Evolutionary conservation across 2,797 vertebrate genomes (phyloP), one percentile per base, ranked within the genome.

Genomic region (Phrynocephalus forsythii): DNA sequence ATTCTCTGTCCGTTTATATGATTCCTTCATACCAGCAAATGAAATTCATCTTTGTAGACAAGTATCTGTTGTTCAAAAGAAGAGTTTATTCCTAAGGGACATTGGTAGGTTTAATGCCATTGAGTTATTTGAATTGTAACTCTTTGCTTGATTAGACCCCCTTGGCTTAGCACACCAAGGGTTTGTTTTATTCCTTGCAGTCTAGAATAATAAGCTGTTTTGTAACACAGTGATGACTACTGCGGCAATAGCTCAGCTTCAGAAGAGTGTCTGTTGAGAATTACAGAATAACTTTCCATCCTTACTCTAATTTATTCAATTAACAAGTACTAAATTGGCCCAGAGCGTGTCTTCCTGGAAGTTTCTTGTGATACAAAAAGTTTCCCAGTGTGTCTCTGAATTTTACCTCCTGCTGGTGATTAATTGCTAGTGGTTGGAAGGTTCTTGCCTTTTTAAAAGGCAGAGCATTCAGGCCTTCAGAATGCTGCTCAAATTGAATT

Each of bases 271-370:
- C 75, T 38, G 28, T 18, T 67, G 86, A 75, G 83, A 87, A 48
- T 5, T 20, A 52, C 88, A 56, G 71, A 79, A n/a, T 50, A 85
- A 26, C 18, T 86, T 79, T 0, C 0, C 81, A 90, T 84, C 73
- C 66, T 38, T 38, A 28, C 68, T 87, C 78, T 28, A n/a, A 60
- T 18, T 91, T 78, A 68, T 91, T 91, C 87, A 90, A 77, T 67
- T 50, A 83, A 83, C 16, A 0, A 0, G 38, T 75, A 10, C 26
- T 44, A 87, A 22, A 72, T 0, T 0, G 87, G 79, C 73, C 30
- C 69, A 60, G 76, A 24, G 68, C 52, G 18, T 72, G 22, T 81
- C 68, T 84, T 84, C 80, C 67, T 11, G 0, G 1, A 67, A 78
- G 28, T 13, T 56, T 79, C 9, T 52, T 84, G 76, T 84, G 69